These are phyloP conservation scores for Riptortus pedestris DNA, from an alignment of 1,140 invertebrate species.

Conservation along the genomic window DNA sequence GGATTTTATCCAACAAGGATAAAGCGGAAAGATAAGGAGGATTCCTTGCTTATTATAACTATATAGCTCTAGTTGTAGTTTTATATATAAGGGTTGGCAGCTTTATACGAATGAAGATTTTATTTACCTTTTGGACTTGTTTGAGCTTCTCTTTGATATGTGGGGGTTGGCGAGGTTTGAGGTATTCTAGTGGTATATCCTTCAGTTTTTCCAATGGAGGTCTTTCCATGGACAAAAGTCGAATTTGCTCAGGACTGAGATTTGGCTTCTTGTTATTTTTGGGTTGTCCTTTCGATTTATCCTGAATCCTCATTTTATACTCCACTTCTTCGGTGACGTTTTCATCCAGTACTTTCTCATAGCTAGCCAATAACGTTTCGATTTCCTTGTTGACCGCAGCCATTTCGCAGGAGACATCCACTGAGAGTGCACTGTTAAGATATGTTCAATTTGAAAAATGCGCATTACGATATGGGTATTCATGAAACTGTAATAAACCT, in stretches of 20 bases:
- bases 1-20: no score
- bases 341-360: conserved; percentile 8
- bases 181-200: conserved; percentile 21
- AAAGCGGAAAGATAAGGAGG: no score
- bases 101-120: no score
- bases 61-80: no score
- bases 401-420: conserved; percentile 21
- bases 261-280: background rate
- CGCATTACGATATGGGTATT: no score
- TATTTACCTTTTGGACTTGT: no score
- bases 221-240: conserved; percentile 21
- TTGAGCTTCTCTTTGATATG: no score
- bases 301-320: background rate
- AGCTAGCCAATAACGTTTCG: conserved; percentile 14
- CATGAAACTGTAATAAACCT: no score
- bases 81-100: no score
- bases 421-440: conserved; percentile 4
- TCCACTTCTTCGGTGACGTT: background rate
- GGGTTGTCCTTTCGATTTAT: background rate
- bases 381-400: conserved; percentile 18
- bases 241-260: background rate
- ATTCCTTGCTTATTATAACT: no score
- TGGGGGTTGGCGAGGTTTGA: conserved; percentile 20
- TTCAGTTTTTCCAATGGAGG: conserved; percentile 20
- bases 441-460: no score